phyloP scores from a whole-genome alignment of 2,888 invertebrate species.

The Andrena bucephala region DNA sequence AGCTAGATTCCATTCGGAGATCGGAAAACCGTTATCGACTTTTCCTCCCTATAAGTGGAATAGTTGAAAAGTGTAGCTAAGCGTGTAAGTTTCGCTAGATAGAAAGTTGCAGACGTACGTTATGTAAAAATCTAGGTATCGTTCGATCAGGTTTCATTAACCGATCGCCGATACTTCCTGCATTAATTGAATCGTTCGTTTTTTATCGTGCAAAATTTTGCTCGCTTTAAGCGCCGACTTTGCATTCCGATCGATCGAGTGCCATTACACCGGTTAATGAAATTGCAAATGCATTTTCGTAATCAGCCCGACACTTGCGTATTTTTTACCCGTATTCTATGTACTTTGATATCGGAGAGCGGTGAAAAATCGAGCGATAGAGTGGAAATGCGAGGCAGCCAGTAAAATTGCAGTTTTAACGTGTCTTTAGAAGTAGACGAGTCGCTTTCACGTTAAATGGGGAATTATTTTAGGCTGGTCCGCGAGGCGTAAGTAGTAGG shows the following conservation, averaged over 20 bases:
- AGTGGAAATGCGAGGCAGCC: neutral
- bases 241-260: constrained; percentile 6
- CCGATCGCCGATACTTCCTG: constrained; percentile 38
- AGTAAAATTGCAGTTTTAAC: neutral
- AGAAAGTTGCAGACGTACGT: constrained; percentile 20
- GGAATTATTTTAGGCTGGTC: constrained; percentile 6
- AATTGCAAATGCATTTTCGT: neutral
- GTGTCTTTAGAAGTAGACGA: constrained; percentile 16
- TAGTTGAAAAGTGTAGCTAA: constrained; percentile 9
- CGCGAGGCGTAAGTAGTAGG: constrained; percentile 29
- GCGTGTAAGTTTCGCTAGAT: neutral
- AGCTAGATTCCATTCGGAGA: too few species aligned
- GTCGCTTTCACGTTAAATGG: constrained; percentile 13
- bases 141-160: constrained; percentile 34
- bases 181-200: constrained; percentile 30
- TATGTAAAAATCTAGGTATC: constrained; percentile 19
- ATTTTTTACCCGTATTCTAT: neutral
- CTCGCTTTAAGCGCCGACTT: neutral
- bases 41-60: neutral
- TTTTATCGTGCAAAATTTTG: constrained; percentile 28
- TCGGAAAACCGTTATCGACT: neutral
- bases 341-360: neutral
- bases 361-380: neutral
- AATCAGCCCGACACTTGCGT: constrained; percentile 1
- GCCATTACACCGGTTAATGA: constrained; percentile 19